These are phyloP conservation scores for Telmatherina bonti DNA, from an alignment of 2,797 vertebrate genomes.

Conservation along the genomic window DNA sequence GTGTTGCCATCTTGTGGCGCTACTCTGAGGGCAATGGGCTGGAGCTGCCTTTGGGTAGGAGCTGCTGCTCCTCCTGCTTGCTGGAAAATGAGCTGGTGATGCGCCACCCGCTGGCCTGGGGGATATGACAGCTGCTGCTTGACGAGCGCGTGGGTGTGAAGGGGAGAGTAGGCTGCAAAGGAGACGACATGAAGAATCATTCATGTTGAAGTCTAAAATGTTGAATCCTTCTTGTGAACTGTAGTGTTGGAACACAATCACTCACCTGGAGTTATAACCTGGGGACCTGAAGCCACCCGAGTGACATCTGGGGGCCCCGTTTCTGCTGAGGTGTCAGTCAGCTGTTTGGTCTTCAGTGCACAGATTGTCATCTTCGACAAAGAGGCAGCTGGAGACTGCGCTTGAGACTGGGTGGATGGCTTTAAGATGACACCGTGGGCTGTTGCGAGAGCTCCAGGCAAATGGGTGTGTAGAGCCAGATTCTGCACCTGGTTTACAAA, in stretches of 20 bases:
- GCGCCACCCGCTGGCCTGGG: slow-evolving; percentile 84
- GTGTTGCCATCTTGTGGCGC: slow-evolving; percentile 80
- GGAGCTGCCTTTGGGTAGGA: slow-evolving; percentile 87
- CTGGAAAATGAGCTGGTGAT: slow-evolving; percentile 91
- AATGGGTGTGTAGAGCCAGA: slow-evolving; percentile 88
- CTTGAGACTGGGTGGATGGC: slow-evolving; percentile 83
- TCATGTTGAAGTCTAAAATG: background rate
- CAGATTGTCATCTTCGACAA: slow-evolving; percentile 84
- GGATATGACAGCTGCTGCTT: slow-evolving; percentile 88
- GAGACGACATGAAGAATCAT: slow-evolving; percentile 11
- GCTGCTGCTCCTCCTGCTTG: slow-evolving; percentile 62
- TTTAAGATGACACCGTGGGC: slow-evolving; percentile 90
- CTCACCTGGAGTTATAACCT: slow-evolving; percentile 81
- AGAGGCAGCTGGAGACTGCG: slow-evolving; percentile 74
- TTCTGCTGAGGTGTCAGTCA: slow-evolving; percentile 82
- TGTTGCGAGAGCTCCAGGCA: slow-evolving; percentile 86
- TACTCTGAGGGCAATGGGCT: slow-evolving; percentile 89
- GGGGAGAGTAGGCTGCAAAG: slow-evolving; percentile 86
- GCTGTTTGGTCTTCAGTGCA: slow-evolving; percentile 86
- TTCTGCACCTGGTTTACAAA: slow-evolving; percentile 84
- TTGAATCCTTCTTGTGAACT: background rate
- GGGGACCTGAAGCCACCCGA: slow-evolving; percentile 71
- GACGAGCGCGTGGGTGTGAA: slow-evolving; percentile 87
- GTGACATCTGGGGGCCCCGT: slow-evolving; percentile 79
- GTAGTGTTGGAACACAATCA: background rate